A percentile compares a stretch with the other conserved stretches of the same genome.
These are phyloP conservation scores for Eulemur mongoz DNA, from an alignment of 2,797 vertebrate genomes.

Conservation along the genomic window DNA sequence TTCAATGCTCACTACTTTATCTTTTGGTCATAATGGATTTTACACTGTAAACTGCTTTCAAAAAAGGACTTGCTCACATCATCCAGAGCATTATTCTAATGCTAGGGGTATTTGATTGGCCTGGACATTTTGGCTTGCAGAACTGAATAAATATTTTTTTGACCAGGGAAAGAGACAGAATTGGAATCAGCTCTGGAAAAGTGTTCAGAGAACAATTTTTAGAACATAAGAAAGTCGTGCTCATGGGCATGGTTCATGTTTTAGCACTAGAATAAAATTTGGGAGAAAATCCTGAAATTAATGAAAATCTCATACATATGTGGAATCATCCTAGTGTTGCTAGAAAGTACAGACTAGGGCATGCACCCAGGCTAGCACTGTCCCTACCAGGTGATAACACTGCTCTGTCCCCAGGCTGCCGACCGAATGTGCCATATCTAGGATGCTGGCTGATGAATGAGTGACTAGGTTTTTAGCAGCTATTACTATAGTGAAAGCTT, in stretches of 20 bases:
- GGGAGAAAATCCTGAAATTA: background rate
- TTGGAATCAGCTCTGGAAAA: background rate
- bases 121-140: background rate
- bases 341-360: background rate
- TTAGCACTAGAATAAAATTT: background rate
- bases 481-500: background rate
- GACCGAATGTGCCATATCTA: accelerated
- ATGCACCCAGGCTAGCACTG: no score
- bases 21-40: background rate
- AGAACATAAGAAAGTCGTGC: background rate
- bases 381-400: background rate
- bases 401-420: background rate
- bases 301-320: background rate
- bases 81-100: background rate
- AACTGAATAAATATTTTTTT: background rate
- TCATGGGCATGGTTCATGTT: background rate
- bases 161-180: background rate
- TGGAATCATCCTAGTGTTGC: background rate
- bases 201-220: background rate
- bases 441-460: background rate
- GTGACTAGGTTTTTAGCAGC: background rate
- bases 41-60: background rate
- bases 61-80: background rate
- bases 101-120: background rate
- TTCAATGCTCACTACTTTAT: background rate